These are phyloP conservation scores for Sparus aurata DNA, from an alignment of 2,797 vertebrate genomes.

Conservation along the genomic window DNA sequence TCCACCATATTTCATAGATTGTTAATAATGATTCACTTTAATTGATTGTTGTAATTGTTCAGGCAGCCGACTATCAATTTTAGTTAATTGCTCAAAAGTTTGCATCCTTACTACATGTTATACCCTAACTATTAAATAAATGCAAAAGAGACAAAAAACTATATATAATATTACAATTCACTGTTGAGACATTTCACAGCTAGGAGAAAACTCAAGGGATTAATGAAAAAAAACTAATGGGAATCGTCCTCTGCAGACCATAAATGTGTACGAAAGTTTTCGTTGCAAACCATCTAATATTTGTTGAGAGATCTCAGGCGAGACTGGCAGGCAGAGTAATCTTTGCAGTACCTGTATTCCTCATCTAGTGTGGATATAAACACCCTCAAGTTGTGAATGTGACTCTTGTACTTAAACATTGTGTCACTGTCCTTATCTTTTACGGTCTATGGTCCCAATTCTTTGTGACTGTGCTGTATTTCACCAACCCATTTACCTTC, in stretches of 20 bases:
- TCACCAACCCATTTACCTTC: constrained; percentile 21
- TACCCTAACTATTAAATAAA: neutral
- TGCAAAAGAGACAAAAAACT: neutral
- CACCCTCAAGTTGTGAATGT: neutral
- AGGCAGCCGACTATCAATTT: too few relatives aligned
- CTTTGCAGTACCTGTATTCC: neutral
- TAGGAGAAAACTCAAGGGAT: too few relatives aligned
- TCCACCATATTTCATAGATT: too few relatives aligned
- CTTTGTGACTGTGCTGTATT: constrained; percentile 19
- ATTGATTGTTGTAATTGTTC: too few relatives aligned
- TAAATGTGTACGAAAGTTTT: neutral
- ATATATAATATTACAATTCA: neutral
- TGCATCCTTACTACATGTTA: neutral
- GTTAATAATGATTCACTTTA: too few relatives aligned
- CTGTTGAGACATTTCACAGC: too few relatives aligned
- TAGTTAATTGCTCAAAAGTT: too few relatives aligned
- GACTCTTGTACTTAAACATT: neutral
- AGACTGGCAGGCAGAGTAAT: neutral
- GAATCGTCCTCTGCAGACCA: neutral
- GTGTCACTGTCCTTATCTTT: constrained; percentile 5
- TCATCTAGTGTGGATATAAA: neutral
- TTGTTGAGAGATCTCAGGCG: too few relatives aligned
- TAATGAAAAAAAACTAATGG: too few relatives aligned
- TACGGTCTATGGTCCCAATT: neutral
- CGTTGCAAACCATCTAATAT: too few relatives aligned